Base-by-base conservation (phyloP, 1,140 invertebrate species). In the Anthonomus grandis region DNA sequence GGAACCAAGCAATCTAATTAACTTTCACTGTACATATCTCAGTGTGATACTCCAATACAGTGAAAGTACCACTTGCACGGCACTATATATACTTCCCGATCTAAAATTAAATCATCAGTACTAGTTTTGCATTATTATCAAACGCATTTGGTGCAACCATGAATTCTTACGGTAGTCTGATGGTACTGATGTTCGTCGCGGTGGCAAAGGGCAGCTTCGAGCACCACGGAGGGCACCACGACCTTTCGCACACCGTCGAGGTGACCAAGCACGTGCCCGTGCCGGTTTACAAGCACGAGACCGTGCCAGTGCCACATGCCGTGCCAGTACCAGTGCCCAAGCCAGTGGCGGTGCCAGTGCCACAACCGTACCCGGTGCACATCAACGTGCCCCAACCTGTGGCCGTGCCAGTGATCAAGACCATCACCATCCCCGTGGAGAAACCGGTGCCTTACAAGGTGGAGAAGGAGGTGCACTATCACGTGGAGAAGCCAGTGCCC, bases 331-430 rank as follows among this genome's bases (percentile, higher is more conserved):
- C 81, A 38, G 78, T 89, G 1, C 84, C 85, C 0, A 86, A 88
- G 69, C 82, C 86, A 15, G 79, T 87, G 34, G 79, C 86, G 2
- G 70, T 87, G 5, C 82, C 81, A 10, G 81, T 87, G 0, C 80
- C 84, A 0, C 84, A 86, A 53, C 85, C 86, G 0, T 84, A 88
- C 18, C 86, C 86, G 0, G 85, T 89, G 4, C 85, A 87, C 55
- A 78, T 88, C 17, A 86, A 86, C 0, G 81, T 87, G 1, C 79
- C 84, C 0, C 84, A 87, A 59, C 84, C 85, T 1, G 79, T 88
- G 0, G 78, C 84, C 0, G 82, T 88, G 22, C 81, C 85, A 0
- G 79, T 88, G n/a, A 78, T 87, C 47, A 86, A 84, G 65, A 86
- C 87, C 54, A 76, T 89, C 6, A 82, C 79, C 3, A 79, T 87